Evolutionary conservation across 2,797 vertebrate species (phyloP), one percentile per base, ranked within the genome.

Genomic region (Liparis tanakae): DNA sequence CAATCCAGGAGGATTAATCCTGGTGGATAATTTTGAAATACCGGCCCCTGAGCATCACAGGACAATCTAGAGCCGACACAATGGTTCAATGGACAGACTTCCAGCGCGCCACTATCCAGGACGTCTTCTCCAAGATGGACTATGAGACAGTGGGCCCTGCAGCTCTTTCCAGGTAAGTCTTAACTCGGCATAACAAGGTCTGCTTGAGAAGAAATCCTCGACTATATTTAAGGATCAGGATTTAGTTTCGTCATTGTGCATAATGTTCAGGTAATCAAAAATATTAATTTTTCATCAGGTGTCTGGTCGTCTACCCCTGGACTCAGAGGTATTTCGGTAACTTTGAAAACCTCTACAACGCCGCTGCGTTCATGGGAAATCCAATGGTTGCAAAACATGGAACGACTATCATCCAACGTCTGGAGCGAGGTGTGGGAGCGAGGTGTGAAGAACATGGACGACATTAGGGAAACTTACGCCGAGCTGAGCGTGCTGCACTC

Each of bases 311-410:
- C 51, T 87, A 78, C 72, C 73, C 74, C 33, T 72, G 96, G 96
- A 95, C 95, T 51, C 94, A 95, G 93, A 94, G 96, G 83, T 95
- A 96, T 76, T 96, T 96, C 0, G 0, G 77, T 0, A 74, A n/a
- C 3, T 96, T 96, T 0, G 96, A 95, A 53, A 94, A 95, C 90
- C 83, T 96, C 48, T 92, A 92, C 67, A 91, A 88, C 10, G 0
- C 93, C 30, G 78, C 76, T 0, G 95, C 94, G 30, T 50, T 96
- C 70, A 0, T 4, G 0, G 78, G 77, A 18, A 96, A 96, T 59
- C 84, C 93, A 17, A 86, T 74, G 36, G 90, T 96, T 7, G 90
- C 87, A 0, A 79, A 78, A 0, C 95, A 96, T 0, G 96, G 96
- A 51, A 91, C 76, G 61, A 89, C 86, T 6, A 91, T 96, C 60